Evolutionary conservation across 2,888 invertebrate species (phyloP), one percentile per base, ranked within the genome.

Genomic region (Mactromeris polynyma): DNA sequence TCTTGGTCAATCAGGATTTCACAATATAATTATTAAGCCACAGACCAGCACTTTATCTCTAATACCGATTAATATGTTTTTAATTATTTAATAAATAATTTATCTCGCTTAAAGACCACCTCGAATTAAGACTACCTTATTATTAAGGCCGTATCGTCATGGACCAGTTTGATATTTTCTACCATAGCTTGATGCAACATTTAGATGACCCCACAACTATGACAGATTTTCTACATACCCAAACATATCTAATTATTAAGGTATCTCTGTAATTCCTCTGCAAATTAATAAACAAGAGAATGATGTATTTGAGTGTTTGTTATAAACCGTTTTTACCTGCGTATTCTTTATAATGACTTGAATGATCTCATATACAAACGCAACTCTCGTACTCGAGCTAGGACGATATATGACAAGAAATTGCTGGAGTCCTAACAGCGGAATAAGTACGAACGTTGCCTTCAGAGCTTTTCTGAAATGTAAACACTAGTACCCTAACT

Each of bases 371-470:
- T 90, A 92, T 19, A 40, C 69, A 82, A 88, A 90, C 4, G 82
- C 77, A 6, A 87, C 33, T 21, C 36, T 79, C 17, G 90, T 86
- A 4, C 51, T 93, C 2, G 93, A 85, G 31, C 86, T 87, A 14
- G 96, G 96, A 46, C 95, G 91, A 89, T 96, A 96, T 42, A 96
- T 95, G 54, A 96, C 94, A 46, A 96, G 92, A 79, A 96, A 93
- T 46, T 96, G 93, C 58, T 96, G 96, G 7, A 96, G 91, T 7
- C 96, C 96, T 89, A 96, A 96, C 78, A 96, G 89, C 3, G 96
- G 96, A 4, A 96, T 93, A 64, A 96, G 92, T 78, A 96, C 95
- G 90, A 95, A 95, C 0, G 95, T 96, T 0, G 96, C 96, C 86
- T 96, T 96, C 54, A 96, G 85, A 0, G 95, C 96, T 80, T 95